phyloP scores from a whole-genome alignment of 2,113 vertebrate genomes.

The Syngnathus scovelli region DNA sequence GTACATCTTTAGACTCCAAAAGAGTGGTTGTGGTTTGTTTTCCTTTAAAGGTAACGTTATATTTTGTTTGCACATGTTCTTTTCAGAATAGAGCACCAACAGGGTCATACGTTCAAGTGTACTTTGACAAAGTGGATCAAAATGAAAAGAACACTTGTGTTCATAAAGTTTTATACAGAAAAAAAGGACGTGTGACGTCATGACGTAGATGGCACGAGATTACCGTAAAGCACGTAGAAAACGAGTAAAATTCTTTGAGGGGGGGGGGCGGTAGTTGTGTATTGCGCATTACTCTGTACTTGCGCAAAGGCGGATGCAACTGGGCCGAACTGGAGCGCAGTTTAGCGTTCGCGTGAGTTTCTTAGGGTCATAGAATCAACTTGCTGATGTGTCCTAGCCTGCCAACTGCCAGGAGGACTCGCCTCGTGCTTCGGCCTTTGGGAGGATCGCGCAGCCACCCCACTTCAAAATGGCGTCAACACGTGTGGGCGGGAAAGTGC shows the following conservation, averaged over 20 bases:
- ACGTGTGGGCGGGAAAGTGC: slow-evolving; percentile 49
- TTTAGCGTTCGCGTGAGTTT: neutral
- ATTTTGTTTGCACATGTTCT: no score
- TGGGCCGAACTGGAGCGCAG: slow-evolving; percentile 9
- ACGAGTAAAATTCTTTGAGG: slow-evolving; percentile 16
- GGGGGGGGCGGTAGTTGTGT: slow-evolving; percentile 20
- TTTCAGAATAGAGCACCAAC: no score
- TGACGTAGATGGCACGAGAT: no score
- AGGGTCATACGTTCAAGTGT: no score
- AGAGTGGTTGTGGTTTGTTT: no score
- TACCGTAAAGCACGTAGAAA: slow-evolving; percentile 4
- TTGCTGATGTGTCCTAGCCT: neutral
- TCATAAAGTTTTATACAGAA: neutral
- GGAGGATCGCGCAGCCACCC: neutral
- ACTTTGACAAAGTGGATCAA: no score
- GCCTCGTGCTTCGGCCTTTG: neutral
- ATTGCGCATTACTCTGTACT: slow-evolving; percentile 12
- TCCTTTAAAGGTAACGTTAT: no score
- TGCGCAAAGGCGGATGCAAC: neutral
- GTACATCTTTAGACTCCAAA: no score
- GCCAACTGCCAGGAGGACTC: no score
- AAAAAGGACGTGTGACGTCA: neutral
- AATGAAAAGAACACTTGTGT: neutral
- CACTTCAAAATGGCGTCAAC: slow-evolving; percentile 46
- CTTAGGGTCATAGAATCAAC: neutral